Evolutionary conservation across 1,140 invertebrate genomes (phyloP).

Genomic region (Megalonaias nervosa): DNA sequence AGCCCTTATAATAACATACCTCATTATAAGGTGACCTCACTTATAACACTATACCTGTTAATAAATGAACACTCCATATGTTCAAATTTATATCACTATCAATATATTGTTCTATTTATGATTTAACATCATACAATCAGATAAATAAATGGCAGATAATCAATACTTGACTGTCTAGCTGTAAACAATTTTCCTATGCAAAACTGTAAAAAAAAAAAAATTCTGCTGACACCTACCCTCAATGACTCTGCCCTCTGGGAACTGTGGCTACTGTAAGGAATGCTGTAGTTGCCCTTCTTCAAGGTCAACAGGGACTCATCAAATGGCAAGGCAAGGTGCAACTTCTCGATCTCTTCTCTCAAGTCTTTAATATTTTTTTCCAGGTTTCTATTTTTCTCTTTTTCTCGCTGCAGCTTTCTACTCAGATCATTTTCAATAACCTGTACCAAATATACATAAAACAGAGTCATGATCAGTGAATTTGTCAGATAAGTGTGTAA

Average conservation of each 20-base stretch:
- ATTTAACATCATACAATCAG: no score
- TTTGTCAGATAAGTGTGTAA: not conserved
- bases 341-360: constrained; percentile 60
- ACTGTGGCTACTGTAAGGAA: constrained; percentile 56
- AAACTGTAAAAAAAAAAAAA: not conserved
- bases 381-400: constrained; percentile 58
- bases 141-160: no score
- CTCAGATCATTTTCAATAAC: constrained; percentile 58
- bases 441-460: constrained; percentile 30
- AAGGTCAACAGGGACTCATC: constrained; percentile 44
- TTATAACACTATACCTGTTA: no score
- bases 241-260: constrained; percentile 45
- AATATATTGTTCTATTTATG: no score
- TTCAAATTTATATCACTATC: no score
- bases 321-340: constrained; percentile 55
- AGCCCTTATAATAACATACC: no score
- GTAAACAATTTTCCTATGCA: not conserved
- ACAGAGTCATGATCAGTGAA: not conserved
- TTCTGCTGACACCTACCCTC: constrained; percentile 44
- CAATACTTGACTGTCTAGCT: no score
- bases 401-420: constrained; percentile 61
- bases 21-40: no score
- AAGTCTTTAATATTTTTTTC: constrained; percentile 57
- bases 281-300: constrained; percentile 46
- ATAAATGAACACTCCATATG: no score